Base-by-base conservation (phyloP, 1,140 invertebrate genomes). In the Cryptotermes secundus region DNA sequence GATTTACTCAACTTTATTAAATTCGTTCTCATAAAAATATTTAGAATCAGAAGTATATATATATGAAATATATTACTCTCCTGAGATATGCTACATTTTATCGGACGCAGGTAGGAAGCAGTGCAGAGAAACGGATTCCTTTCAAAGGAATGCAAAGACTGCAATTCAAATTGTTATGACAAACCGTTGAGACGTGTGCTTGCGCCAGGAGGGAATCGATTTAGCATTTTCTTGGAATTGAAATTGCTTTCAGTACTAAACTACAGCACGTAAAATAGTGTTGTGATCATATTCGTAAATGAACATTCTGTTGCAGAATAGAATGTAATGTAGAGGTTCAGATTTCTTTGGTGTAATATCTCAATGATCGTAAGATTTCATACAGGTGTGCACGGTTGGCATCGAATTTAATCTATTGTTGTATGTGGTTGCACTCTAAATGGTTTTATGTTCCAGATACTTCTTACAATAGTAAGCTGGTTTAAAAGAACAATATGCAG, bases 131-230 rank as follows among this genome's bases (percentile, higher is more conserved):
- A 72, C 3, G n/a, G 59, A 72, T 72, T 72, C 59, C 59, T 72
- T 31, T 31, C 59, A 31, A 72, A 31, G 59, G 59, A 31, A 72
- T 72, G 59, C n/a, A 14, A 72, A 72, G 59, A 72, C 59, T 72
- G 59, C 59, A 31, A 72, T 72, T 72, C 59, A 72, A 3, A 72
- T 31, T 49, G 45, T 72, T 72, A 72, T 72, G 59, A 72, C 59
- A 72, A 59, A 31, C 26, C 59, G 59, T 72, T 72, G 26, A 7
- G n/a, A 72, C 7, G 59, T 72, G 12, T 72, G 59, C 59, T 72
- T 72, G 59, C n/a, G 26, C 59, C n/a, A 72, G n/a, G 59, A 72
- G 26, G 59, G 59, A 72, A 72, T 72, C 59, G 59, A 72, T 72
- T 72, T 72, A 72, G n/a, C 26, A 72, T 72, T 72, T 72, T 72